A percentile compares a stretch with the other conserved stretches of the same genome.
Evolutionary conservation across 2,888 invertebrate genomes (phyloP).

Genomic region (Cerastis rubricosa): DNA sequence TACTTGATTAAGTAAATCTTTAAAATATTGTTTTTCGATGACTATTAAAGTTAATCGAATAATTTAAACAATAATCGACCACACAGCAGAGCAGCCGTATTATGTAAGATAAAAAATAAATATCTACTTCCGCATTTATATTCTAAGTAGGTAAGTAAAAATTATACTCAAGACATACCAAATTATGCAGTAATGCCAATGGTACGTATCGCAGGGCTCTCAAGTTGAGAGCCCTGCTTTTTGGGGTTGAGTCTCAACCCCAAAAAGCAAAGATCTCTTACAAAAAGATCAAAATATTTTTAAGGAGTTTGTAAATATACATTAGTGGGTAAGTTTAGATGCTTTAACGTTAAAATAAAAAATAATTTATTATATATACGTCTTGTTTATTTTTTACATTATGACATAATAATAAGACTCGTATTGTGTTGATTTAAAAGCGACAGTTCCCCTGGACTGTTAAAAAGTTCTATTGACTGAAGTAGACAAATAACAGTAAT

Average conservation of each 20-base stretch:
- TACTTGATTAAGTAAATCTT: conserved; percentile 6
- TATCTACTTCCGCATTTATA: conserved; percentile 38
- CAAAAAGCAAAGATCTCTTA: conserved; percentile 47
- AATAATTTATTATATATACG: conserved; percentile 55
- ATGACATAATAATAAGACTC: background rate
- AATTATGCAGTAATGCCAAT: conserved; percentile 42
- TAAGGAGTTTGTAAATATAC: conserved; percentile 63
- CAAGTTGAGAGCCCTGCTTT: too few relatives aligned
- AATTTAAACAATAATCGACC: background rate
- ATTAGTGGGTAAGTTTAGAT: conserved; percentile 49
- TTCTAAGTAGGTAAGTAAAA: conserved; percentile 36
- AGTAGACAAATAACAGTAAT: background rate
- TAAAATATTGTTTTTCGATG: background rate
- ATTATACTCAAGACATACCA: conserved; percentile 46
- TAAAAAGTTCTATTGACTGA: background rate
- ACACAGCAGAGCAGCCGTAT: conserved; percentile 10
- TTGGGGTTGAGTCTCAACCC: too few relatives aligned
- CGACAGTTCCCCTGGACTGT: background rate
- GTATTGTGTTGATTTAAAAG: background rate
- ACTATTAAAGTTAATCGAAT: background rate
- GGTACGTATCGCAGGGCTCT: conserved; percentile 26
- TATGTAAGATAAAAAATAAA: background rate
- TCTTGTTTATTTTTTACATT: conserved; percentile 35
- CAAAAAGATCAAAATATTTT: conserved; percentile 35
- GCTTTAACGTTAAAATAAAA: conserved; percentile 57